Percentiles rank a stretch among this genome's conserved stretches.
These are phyloP conservation scores for Caenorhabditis virilis DNA, from an alignment of 2,888 invertebrate genomes.

Conservation along the genomic window DNA sequence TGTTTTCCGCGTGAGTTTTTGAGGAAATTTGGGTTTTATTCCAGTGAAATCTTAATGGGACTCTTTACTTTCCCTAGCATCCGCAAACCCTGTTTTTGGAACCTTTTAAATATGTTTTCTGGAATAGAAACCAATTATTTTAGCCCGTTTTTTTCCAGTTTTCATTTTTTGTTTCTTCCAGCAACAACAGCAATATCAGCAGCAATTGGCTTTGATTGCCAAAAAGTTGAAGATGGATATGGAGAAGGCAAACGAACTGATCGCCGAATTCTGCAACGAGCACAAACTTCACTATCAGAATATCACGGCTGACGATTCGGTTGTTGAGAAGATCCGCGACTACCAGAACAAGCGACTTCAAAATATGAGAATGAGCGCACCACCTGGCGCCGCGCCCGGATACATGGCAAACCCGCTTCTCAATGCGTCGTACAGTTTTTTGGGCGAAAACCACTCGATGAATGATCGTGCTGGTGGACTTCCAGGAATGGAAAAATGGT, in stretches of 20 bases:
- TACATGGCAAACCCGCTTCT: conserved; percentile 20
- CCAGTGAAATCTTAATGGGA: too few species aligned
- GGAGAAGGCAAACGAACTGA: conserved; percentile 4
- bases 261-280: conserved; percentile 7
- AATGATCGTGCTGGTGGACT: conserved; percentile 3
- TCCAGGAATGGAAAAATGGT: conserved; percentile 5
- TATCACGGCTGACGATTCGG: conserved; percentile 1
- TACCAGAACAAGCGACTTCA: conserved; percentile 7
- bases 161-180: too few species aligned
- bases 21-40: not conserved
- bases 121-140: not conserved
- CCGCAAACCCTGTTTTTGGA: too few species aligned
- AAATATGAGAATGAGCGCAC: conserved; percentile 11
- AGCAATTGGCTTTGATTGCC: conserved; percentile 1
- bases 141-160: not conserved
- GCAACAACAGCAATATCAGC: conserved; percentile 11
- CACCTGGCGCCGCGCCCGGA: conserved; percentile 33
- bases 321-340: conserved; percentile 9
- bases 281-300: conserved; percentile 12
- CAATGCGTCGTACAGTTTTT: conserved; percentile 5
- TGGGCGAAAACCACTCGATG: conserved; percentile 3
- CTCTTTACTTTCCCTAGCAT: too few species aligned
- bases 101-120: too few species aligned
- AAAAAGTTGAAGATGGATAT: conserved; percentile 8
- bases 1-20: not conserved